Percentiles rank a stretch among this genome's conserved stretches.
phyloP scores from a whole-genome alignment of 2,888 invertebrate genomes.

The Liposcelis brunnea region DNA sequence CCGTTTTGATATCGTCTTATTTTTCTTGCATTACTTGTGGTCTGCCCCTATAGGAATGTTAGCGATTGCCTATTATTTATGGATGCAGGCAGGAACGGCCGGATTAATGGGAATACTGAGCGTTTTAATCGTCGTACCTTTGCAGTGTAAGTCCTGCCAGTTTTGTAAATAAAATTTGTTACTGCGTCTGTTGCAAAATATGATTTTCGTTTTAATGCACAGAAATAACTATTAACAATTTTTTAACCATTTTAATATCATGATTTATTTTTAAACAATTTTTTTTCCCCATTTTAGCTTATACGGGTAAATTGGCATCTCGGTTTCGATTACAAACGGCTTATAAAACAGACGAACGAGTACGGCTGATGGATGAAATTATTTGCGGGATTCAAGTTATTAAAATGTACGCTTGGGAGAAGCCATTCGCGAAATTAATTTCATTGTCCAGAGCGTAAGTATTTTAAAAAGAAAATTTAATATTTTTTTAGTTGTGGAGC shows the following conservation, averaged over 20 bases:
- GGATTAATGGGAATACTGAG: slow-evolving; percentile 17
- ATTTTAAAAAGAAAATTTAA: background rate
- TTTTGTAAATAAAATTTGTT: slow-evolving; percentile 2
- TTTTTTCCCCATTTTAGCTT: slow-evolving; percentile 18
- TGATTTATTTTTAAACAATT: slow-evolving; percentile 7
- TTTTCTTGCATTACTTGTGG: slow-evolving; percentile 35
- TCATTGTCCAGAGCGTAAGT: slow-evolving; percentile 45
- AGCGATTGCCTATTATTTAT: slow-evolving; percentile 24
- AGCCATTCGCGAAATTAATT: slow-evolving; percentile 52
- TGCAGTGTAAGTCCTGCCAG: slow-evolving; percentile 17
- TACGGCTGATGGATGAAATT: slow-evolving; percentile 88
- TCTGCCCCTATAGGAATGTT: slow-evolving; percentile 32
- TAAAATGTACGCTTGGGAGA: slow-evolving; percentile 79
- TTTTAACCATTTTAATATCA: too few relatives aligned
- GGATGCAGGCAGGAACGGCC: slow-evolving; percentile 15
- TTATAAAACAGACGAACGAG: slow-evolving; percentile 69
- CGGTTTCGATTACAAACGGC: slow-evolving; percentile 60
- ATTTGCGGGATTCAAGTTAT: slow-evolving; percentile 83
- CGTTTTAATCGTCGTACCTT: slow-evolving; percentile 15
- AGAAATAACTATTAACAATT: too few relatives aligned
- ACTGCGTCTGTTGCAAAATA: background rate
- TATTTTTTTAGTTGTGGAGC: too few relatives aligned
- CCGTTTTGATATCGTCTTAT: slow-evolving; percentile 33
- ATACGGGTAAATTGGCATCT: slow-evolving; percentile 28
- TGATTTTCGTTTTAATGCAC: background rate